phyloP scores from a whole-genome alignment of 2,888 invertebrate species.

The Yponomeuta cagnagella region DNA sequence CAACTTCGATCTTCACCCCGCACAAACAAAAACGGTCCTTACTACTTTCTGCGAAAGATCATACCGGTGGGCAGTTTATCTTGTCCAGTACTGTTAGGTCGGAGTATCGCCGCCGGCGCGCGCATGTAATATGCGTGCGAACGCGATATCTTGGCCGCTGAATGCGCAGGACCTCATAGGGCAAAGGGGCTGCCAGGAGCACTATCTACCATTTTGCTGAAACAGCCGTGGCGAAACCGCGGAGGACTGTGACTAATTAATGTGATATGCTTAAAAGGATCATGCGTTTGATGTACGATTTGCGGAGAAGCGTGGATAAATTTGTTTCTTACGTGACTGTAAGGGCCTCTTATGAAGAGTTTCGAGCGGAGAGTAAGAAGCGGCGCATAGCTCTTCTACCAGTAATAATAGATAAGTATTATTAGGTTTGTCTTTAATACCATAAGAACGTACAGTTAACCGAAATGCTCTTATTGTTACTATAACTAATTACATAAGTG shows the following conservation, averaged over 20 bases:
- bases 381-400: too few species aligned
- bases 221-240: constrained; percentile 39
- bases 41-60: background rate
- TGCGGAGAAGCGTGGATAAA: background rate
- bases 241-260: constrained; percentile 15
- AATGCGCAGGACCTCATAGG: constrained; percentile 20
- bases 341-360: too few species aligned
- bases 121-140: constrained; percentile 70
- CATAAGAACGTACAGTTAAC: too few species aligned
- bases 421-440: too few species aligned
- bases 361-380: too few species aligned
- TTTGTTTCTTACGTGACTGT: background rate
- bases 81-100: constrained; percentile 58
- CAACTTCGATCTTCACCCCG: background rate
- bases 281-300: background rate
- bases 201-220: constrained; percentile 27
- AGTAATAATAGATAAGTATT: too few species aligned
- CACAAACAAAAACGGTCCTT: background rate
- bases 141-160: constrained; percentile 50
- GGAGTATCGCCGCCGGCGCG: constrained; percentile 51
- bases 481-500: too few species aligned
- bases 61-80: background rate
- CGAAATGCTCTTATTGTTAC: too few species aligned
- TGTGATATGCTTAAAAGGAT: constrained; percentile 2
- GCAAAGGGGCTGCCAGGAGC: constrained; percentile 18